phyloP scores from a whole-genome alignment of 2,888 invertebrate genomes.

The Doris montereyensis region DNA sequence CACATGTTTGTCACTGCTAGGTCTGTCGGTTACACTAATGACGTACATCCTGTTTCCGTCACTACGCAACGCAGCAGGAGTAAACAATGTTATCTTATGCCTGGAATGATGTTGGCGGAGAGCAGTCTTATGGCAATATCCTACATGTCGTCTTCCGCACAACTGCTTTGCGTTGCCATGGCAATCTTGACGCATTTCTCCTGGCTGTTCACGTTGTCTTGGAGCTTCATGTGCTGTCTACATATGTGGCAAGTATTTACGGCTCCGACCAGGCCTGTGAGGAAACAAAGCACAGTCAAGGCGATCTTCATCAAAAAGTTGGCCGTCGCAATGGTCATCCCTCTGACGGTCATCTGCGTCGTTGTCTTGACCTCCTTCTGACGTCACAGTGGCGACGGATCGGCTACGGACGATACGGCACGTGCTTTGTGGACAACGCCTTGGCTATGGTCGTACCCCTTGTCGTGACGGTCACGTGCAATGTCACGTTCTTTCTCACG shows the following conservation, averaged over 20 bases:
- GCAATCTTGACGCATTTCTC: too few relatives aligned
- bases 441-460: slow-evolving; percentile 20
- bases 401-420: slow-evolving; percentile 17
- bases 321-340: too few relatives aligned
- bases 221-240: too few relatives aligned
- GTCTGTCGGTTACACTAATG: slow-evolving; percentile 3
- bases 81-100: slow-evolving; percentile 16
- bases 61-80: slow-evolving; percentile 29
- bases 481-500: slow-evolving; percentile 15
- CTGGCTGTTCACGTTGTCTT: too few relatives aligned
- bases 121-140: too few relatives aligned
- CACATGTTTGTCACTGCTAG: slow-evolving; percentile 9
- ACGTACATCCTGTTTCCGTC: background rate
- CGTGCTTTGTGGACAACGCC: slow-evolving; percentile 6
- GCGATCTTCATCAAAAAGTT: too few relatives aligned
- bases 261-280: too few relatives aligned
- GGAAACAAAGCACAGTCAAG: too few relatives aligned
- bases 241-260: too few relatives aligned
- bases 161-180: too few relatives aligned
- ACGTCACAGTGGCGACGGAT: background rate
- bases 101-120: too few relatives aligned
- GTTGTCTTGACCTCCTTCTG: background rate
- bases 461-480: background rate
- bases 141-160: background rate
- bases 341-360: too few relatives aligned